Evolutionary conservation across 2,797 vertebrate species (phyloP).

Genomic region (Synaphobranchus kaupii): DNA sequence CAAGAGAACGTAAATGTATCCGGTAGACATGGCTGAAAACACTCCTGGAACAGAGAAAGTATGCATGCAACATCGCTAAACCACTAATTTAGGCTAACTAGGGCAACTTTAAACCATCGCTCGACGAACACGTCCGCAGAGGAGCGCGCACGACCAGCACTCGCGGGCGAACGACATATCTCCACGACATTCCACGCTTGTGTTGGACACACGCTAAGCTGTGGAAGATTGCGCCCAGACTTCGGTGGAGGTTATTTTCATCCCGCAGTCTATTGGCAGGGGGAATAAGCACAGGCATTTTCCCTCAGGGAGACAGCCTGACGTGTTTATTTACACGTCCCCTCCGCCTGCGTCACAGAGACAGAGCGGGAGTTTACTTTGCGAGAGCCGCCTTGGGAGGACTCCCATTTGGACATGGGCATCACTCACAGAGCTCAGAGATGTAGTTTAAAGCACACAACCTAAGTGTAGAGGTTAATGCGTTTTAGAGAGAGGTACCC

Average conservation of each 20-base stretch:
- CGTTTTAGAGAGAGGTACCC: not conserved
- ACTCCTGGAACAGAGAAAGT: not conserved
- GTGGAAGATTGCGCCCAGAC: not conserved
- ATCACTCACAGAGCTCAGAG: not conserved
- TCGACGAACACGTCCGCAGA: not conserved
- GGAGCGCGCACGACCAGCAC: no score
- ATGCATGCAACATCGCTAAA: not conserved
- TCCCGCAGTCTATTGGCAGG: not conserved
- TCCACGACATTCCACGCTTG: not conserved
- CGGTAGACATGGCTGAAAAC: not conserved
- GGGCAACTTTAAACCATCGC: not conserved
- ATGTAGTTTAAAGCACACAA: no score
- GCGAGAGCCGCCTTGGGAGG: not conserved
- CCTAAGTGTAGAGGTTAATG: no score
- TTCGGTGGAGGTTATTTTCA: not conserved
- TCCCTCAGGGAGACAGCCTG: not conserved
- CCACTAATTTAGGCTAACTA: not conserved
- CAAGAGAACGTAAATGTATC: not conserved
- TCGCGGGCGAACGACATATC: not conserved
- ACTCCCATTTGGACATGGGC: not conserved
- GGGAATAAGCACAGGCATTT: not conserved
- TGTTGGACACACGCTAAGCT: not conserved
- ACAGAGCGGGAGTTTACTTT: not conserved
- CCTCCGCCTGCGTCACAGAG: constrained; percentile 1
- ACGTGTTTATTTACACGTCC: constrained; percentile 19